Base-by-base conservation (phyloP, 2,797 vertebrate genomes). In the Hippoglossus hippoglossus region DNA sequence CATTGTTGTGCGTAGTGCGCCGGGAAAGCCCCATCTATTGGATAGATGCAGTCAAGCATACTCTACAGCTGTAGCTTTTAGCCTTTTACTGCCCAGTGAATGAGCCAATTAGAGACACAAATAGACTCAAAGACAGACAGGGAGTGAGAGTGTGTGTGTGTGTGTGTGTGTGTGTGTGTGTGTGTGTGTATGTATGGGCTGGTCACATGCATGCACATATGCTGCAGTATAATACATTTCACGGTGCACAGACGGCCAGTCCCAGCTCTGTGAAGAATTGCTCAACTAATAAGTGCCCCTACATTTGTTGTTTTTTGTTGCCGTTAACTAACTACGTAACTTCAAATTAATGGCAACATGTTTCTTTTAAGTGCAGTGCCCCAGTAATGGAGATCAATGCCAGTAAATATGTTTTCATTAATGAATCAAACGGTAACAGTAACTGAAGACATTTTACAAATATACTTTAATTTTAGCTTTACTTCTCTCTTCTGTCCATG, bases 31-130 rank as follows among this genome's bases (percentile, higher is more conserved):
- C 65, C 56, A 71, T 82, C 80, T 62, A 81, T 86, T 88, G 83
- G 70, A 54, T 28, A 21, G 78, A 80, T 65, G 85, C 83, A 90
- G 41, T 79, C 75, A 67, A 83, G 87, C 86, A 61, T 85, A 64
- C 57, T 51, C 60, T 78, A 65, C 70, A 83, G 85, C 87, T 87
- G 85, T 58, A 80, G 84, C 82, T 76, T 82, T 86, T 73, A 87
- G 80, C 71, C 69, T 81, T 84, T 86, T 50, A 73, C 73, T 83
- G 77, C 73, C 76, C 72, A 46, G 57, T 57, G 67, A 84, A 87
- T 84, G 81, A 61, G 75, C 71, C 82, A 87, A 83, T 90, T 88
- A 86, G 71, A 84, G 76, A 64, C 67, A 68, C 81, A 77, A 80
- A 89, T 74, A 84, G 60, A 78, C 75, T 83, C 63, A 67, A 69